Conservation (phyloP, 1,140 invertebrate species). For the Brachionus plicatilis region DNA sequence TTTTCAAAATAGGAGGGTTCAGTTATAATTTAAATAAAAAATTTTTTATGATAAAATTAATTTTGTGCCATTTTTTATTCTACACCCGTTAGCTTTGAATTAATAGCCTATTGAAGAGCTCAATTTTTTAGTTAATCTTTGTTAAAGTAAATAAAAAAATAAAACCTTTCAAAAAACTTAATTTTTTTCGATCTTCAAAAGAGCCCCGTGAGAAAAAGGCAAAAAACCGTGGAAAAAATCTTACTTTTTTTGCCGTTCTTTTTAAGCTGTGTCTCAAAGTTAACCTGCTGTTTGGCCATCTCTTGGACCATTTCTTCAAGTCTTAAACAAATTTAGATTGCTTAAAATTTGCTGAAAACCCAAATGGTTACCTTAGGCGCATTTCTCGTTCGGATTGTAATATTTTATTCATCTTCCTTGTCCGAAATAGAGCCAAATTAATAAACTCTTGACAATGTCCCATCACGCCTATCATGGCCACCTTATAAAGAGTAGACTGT, state of each 20-base stretch:
- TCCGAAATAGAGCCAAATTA: slow-evolving; percentile 74
- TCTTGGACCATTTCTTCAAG: slow-evolving; percentile 95
- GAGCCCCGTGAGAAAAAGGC: slow-evolving; percentile 24
- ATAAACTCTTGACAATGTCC: slow-evolving; percentile 85
- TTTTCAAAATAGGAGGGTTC: too few relatives aligned
- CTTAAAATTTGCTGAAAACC: too few relatives aligned
- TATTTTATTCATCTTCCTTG: slow-evolving; percentile 80
- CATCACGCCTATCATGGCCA: slow-evolving; percentile 89
- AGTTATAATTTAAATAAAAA: too few relatives aligned
- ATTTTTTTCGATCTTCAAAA: slow-evolving; percentile 18
- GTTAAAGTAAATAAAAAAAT: neutral
- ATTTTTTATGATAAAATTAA: too few relatives aligned
- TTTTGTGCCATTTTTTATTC: too few relatives aligned
- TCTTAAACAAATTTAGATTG: neutral
- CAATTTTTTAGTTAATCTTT: neutral
- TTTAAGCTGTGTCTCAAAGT: slow-evolving; percentile 65
- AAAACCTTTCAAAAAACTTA: neutral
- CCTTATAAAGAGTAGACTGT: slow-evolving; percentile 81
- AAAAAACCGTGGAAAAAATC: neutral
- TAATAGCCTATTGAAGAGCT: neutral
- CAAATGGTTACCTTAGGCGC: slow-evolving; percentile 62
- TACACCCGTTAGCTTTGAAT: neutral
- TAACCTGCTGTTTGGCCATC: slow-evolving; percentile 87
- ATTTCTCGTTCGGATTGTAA: slow-evolving; percentile 90
- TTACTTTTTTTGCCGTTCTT: slow-evolving; percentile 15